These are phyloP conservation scores for Trididemnum nubilum DNA, from an alignment of 23 tunicate species.

Conservation along the genomic window DNA sequence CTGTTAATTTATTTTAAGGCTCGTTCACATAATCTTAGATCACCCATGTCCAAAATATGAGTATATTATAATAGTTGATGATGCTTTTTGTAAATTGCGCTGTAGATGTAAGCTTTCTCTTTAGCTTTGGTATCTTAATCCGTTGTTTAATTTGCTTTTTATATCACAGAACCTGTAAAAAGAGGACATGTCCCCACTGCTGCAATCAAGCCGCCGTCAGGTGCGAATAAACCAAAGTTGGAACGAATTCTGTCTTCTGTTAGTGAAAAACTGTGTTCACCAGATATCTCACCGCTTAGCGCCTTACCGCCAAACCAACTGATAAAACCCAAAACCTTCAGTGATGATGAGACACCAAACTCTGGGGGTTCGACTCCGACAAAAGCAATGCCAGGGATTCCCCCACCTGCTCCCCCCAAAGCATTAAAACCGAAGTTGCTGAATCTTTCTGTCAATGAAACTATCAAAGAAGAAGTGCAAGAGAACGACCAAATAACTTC, in stretches of 20 bases:
- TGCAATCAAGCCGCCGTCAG: constrained; percentile 55
- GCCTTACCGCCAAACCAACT: background rate
- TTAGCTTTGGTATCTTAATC: too few species aligned
- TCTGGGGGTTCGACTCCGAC: background rate
- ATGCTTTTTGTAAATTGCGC: too few species aligned
- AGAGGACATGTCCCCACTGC: constrained; percentile 54
- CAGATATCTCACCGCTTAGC: background rate
- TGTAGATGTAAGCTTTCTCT: too few species aligned
- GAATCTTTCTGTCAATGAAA: background rate
- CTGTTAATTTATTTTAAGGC: too few species aligned
- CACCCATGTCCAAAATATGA: too few species aligned
- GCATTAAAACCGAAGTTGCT: constrained; percentile 21
- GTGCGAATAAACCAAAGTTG: background rate
- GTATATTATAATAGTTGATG: too few species aligned
- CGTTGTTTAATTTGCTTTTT: too few species aligned
- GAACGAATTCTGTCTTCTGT: background rate
- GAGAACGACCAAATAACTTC: too few species aligned
- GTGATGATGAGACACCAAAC: background rate
- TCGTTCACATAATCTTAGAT: too few species aligned
- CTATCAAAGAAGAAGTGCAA: background rate
- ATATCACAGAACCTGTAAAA: constrained; percentile 41
- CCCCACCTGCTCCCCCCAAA: constrained; percentile 29
- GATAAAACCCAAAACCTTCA: background rate
- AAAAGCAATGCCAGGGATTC: background rate
- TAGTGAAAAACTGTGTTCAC: background rate